Percentiles rank a stretch among this genome's conserved stretches.
phyloP scores from a whole-genome alignment of 1,140 invertebrate genomes.

The Agraylea sexmaculata region DNA sequence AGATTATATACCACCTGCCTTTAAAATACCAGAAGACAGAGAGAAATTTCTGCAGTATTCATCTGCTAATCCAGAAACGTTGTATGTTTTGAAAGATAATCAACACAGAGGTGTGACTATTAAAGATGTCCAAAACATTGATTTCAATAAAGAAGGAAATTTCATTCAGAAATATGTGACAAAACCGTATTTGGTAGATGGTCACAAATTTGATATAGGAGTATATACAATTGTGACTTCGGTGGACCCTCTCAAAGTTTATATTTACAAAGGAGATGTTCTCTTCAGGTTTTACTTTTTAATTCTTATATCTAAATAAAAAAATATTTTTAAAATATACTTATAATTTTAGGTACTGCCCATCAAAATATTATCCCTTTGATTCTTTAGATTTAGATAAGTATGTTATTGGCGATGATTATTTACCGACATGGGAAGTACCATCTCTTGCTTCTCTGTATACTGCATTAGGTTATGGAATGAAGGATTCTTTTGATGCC shows the following conservation, averaged over 20 bases:
- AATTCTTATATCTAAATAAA: too few species aligned
- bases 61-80: constrained; percentile 49
- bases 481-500: constrained; percentile 79
- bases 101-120: constrained; percentile 82
- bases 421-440: constrained; percentile 88
- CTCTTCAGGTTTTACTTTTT: constrained; percentile 79
- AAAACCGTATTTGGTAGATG: constrained; percentile 71
- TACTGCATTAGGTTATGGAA: constrained; percentile 63
- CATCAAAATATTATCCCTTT: constrained; percentile 87
- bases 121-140: constrained; percentile 53
- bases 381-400: constrained; percentile 69
- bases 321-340: too few species aligned
- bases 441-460: constrained; percentile 73
- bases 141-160: constrained; percentile 58
- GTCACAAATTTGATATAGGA: constrained; percentile 93
- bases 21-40: constrained; percentile 72
- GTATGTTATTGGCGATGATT: constrained; percentile 92
- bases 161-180: constrained; percentile 88
- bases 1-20: constrained; percentile 73
- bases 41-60: constrained; percentile 61
- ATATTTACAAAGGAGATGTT: constrained; percentile 81
- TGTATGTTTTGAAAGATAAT: constrained; percentile 89
- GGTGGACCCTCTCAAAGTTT: constrained; percentile 78
- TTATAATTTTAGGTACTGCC: constrained; percentile 64
- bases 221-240: constrained; percentile 89